Evolutionary conservation across 2,888 invertebrate genomes (phyloP).

Genomic region (Sphaerophoria taeniata): DNA sequence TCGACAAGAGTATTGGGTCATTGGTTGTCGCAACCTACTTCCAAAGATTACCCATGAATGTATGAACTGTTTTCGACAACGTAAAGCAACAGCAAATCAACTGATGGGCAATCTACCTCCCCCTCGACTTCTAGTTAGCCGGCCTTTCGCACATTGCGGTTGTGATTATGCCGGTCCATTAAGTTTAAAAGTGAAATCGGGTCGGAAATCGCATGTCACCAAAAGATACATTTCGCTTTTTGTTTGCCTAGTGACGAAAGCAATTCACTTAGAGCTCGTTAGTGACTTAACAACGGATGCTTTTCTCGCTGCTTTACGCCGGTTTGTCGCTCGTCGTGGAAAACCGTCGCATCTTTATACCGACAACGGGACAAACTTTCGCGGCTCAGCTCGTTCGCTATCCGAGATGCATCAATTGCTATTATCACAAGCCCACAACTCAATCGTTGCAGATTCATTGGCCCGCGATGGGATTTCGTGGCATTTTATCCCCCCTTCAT

Average conservation of each 20-base stretch:
- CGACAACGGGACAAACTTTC: constrained; percentile 56
- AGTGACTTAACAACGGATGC: constrained; percentile 51
- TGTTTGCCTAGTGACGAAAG: too few species aligned
- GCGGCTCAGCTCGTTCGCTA: constrained; percentile 31
- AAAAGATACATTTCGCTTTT: constrained; percentile 54
- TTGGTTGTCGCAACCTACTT: constrained; percentile 5
- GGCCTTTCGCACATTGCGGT: constrained; percentile 28
- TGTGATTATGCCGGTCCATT: constrained; percentile 39
- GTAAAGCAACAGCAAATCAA: too few species aligned
- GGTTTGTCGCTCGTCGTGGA: constrained; percentile 53
- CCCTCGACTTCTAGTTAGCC: neutral
- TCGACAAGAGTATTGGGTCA: constrained; percentile 17
- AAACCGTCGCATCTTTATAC: too few species aligned
- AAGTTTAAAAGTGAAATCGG: constrained; percentile 30
- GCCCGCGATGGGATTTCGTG: constrained; percentile 47
- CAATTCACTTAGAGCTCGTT: constrained; percentile 52
- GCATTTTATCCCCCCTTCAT: constrained; percentile 63
- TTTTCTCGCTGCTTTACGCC: constrained; percentile 37
- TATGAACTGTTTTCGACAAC: too few species aligned
- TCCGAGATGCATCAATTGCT: constrained; percentile 42
- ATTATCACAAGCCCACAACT: constrained; percentile 23
- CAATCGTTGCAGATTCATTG: constrained; percentile 34
- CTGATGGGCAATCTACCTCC: constrained; percentile 30
- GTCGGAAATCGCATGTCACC: constrained; percentile 32
- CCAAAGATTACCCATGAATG: too few species aligned